A percentile compares a stretch with the other conserved stretches of the same genome.
Evolutionary conservation across 2,797 vertebrate genomes (phyloP).

Genomic region (Telmatherina bonti): DNA sequence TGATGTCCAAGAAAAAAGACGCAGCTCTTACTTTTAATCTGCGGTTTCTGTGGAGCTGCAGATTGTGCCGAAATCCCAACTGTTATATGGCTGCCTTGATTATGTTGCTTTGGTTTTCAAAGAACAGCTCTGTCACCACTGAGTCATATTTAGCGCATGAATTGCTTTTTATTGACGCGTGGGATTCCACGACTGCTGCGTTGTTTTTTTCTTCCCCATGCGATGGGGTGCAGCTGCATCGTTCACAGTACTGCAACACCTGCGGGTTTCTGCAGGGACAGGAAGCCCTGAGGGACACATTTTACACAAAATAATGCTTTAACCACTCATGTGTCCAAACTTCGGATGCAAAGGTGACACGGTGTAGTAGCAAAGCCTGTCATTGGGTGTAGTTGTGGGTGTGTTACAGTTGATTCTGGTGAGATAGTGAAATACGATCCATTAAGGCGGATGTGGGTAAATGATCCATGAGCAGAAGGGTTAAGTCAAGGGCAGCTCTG

Average conservation of each 20-base stretch:
- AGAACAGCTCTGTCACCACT: conserved; percentile 16
- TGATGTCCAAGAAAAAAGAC: conserved; percentile 61
- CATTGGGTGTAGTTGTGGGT: background rate
- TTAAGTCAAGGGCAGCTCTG: conserved; percentile 26
- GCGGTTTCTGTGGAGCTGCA: conserved; percentile 20
- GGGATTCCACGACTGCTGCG: conserved; percentile 5
- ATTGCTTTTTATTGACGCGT: background rate
- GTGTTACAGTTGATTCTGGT: conserved; percentile 3
- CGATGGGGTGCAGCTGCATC: background rate
- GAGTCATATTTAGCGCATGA: conserved; percentile 7
- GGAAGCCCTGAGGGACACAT: background rate
- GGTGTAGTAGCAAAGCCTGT: background rate
- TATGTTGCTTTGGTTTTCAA: conserved; percentile 14
- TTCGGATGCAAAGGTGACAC: background rate
- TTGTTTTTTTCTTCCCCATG: conserved; percentile 1
- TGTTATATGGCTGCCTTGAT: conserved; percentile 10
- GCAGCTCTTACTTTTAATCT: conserved; percentile 55
- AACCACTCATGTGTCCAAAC: background rate
- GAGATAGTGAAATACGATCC: conserved; percentile 13
- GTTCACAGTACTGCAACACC: background rate
- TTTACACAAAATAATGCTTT: background rate
- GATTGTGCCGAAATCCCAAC: conserved; percentile 28
- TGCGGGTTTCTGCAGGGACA: background rate
- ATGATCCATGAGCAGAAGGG: conserved; percentile 10
- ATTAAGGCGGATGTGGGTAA: background rate